Percentiles rank a stretch among this genome's conserved stretches.
Conservation (phyloP, 1,140 invertebrate species). For the Aleiodes sp. region DNA sequence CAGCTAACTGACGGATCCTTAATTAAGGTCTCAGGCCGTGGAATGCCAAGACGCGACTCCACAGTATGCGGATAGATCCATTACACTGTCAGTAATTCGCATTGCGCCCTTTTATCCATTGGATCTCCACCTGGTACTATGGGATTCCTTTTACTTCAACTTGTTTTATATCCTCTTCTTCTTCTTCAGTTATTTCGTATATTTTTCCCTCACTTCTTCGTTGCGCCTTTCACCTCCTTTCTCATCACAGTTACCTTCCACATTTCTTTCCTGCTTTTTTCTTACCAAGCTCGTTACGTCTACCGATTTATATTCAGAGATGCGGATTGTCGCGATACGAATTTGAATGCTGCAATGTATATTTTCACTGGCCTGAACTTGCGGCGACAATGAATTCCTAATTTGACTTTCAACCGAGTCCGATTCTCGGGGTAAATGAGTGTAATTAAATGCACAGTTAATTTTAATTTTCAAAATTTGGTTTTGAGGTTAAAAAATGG, state of each 20-base stretch:
- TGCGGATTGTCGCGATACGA: conserved; percentile 30
- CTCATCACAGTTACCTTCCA: background rate
- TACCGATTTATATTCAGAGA: conserved; percentile 34
- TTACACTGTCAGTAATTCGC: conserved; percentile 48
- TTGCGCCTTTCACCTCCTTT: conserved; percentile 12
- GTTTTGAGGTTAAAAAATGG: too few species aligned
- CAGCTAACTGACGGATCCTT: conserved; percentile 52
- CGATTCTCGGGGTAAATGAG: background rate
- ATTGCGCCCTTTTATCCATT: conserved; percentile 43
- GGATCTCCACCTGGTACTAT: conserved; percentile 29
- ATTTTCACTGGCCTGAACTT: background rate
- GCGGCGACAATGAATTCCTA: conserved; percentile 5
- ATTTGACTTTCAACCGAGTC: background rate
- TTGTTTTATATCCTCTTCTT: conserved; percentile 10
- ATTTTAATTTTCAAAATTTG: background rate
- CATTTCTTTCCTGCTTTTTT: conserved; percentile 7
- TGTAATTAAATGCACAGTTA: background rate
- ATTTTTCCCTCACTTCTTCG: conserved; percentile 9
- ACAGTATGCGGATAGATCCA: conserved; percentile 50
- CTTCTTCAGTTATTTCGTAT: background rate
- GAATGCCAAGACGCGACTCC: conserved; percentile 46
- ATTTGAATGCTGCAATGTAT: conserved; percentile 22
- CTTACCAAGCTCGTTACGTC: conserved; percentile 26
- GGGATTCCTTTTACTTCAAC: conserved; percentile 34
- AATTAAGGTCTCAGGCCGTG: conserved; percentile 56